These are phyloP conservation scores for Linurgus olivaceus DNA, from an alignment of 2,797 vertebrate species.

Conservation along the genomic window DNA sequence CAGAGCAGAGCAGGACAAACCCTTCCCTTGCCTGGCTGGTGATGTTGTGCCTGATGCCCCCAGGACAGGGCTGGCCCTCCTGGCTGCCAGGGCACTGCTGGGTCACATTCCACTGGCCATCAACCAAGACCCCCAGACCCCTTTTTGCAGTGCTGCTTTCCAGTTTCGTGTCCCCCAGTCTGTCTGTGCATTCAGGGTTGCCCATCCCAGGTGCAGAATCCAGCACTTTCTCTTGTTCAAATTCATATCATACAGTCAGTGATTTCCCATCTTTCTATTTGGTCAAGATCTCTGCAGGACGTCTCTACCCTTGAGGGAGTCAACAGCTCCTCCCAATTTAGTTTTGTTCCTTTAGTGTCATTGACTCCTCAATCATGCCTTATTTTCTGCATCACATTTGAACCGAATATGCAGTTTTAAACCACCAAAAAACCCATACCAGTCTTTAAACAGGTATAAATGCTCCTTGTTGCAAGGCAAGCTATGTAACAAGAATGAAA, in stretches of 20 bases:
- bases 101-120: fast-evolving
- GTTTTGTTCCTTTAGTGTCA: background rate
- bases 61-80: fast-evolving
- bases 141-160: fast-evolving
- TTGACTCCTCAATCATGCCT: background rate
- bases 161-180: background rate
- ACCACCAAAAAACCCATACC: background rate
- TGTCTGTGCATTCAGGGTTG: background rate
- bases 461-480: background rate
- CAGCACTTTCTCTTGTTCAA: background rate
- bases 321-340: background rate
- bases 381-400: background rate
- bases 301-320: background rate
- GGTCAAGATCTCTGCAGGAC: background rate
- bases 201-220: background rate
- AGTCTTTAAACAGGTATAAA: background rate
- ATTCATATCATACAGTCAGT: fast-evolving
- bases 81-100: background rate
- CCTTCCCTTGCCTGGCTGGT: fast-evolving
- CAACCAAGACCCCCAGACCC: fast-evolving
- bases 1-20: background rate
- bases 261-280: background rate
- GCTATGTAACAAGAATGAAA: background rate
- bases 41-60: background rate
- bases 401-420: background rate